phyloP scores from a whole-genome alignment of 2,113 vertebrate genomes.

The Salvelinus fontinalis region DNA sequence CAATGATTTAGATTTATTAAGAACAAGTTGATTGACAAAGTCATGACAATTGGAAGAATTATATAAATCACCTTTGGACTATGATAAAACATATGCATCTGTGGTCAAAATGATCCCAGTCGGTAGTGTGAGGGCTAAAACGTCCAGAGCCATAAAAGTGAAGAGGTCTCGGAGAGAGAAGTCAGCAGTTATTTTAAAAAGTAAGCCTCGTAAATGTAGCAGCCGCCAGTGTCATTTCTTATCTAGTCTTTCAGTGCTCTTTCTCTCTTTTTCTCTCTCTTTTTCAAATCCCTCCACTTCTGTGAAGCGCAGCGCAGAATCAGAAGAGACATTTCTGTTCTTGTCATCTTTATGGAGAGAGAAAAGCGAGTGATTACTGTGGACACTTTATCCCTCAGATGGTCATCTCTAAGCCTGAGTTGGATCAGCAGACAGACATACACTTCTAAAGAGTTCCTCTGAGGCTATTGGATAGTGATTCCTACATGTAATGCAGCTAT shows the following conservation, averaged over 20 bases:
- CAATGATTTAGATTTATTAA: too few relatives aligned
- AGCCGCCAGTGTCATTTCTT: background rate
- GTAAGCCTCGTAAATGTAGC: conserved; percentile 7
- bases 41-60: too few relatives aligned
- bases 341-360: background rate
- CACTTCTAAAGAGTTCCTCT: conserved; percentile 7
- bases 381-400: background rate
- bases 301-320: background rate
- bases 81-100: background rate
- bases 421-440: background rate
- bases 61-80: background rate
- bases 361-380: background rate
- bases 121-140: too few relatives aligned
- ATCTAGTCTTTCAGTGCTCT: background rate
- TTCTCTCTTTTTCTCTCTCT: conserved; percentile 10
- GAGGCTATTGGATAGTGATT: conserved; percentile 1
- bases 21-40: background rate
- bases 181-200: conserved; percentile 21
- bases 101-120: too few relatives aligned
- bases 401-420: conserved; percentile 6
- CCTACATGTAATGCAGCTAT: too few relatives aligned
- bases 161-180: too few relatives aligned
- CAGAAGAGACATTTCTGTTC: background rate
- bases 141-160: too few relatives aligned
- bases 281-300: conserved; percentile 6